Conservation (phyloP, 2,797 vertebrate genomes). For the Pangasius larnaudii region DNA sequence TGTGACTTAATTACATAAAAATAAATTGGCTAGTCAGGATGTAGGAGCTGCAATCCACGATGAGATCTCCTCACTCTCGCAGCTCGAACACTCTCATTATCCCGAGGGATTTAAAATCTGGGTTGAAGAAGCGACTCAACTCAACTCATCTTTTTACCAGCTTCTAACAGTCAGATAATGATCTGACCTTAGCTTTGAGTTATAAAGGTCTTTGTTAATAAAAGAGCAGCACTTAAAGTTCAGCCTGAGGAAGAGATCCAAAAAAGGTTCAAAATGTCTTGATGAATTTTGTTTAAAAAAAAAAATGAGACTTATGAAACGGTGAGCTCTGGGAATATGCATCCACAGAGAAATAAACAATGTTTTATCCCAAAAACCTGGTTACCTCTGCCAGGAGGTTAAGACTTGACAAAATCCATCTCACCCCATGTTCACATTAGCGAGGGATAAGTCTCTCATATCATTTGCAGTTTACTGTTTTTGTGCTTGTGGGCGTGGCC, state of each 20-base stretch:
- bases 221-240: slow-evolving; percentile 40
- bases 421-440: background rate
- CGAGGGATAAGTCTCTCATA: background rate
- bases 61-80: background rate
- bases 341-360: background rate
- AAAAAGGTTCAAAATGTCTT: background rate
- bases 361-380: background rate
- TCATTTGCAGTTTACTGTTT: background rate
- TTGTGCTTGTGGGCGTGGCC: background rate
- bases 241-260: slow-evolving; percentile 25
- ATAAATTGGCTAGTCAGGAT: background rate
- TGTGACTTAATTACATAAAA: slow-evolving; percentile 5
- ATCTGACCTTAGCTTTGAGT: slow-evolving; percentile 52
- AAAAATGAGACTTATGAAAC: background rate
- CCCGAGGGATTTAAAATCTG: slow-evolving; percentile 62
- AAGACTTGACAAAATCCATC: background rate
- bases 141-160: slow-evolving; percentile 49
- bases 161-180: slow-evolving; percentile 56
- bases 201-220: slow-evolving; percentile 56
- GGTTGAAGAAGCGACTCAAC: slow-evolving; percentile 34
- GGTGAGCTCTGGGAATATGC: background rate
- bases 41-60: background rate
- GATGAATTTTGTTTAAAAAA: background rate
- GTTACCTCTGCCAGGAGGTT: background rate
- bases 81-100: slow-evolving; percentile 61